A percentile compares a stretch with the other conserved stretches of the same genome.
Evolutionary conservation across 64 coral and sea anemone species (phyloP).

Genomic region (Dendronephthya gigantea): DNA sequence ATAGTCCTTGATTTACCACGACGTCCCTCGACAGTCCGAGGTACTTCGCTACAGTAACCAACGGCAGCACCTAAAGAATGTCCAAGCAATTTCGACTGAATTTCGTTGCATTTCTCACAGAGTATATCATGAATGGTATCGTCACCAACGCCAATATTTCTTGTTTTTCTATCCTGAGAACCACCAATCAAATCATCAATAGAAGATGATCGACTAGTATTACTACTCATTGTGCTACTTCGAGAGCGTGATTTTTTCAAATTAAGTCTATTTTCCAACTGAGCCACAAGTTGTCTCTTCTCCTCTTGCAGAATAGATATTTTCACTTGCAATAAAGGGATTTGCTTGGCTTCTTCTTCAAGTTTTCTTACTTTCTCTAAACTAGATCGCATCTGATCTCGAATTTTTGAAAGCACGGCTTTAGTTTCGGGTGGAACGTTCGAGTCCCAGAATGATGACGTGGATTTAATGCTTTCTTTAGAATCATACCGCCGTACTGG

Average conservation of each 20-base stretch:
- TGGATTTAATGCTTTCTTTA: not conserved
- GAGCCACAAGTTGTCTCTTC: conserved; percentile 71
- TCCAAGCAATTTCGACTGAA: not conserved
- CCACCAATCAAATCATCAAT: not conserved
- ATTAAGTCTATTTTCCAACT: conserved; percentile 52
- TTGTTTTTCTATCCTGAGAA: not conserved
- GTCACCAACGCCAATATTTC: not conserved
- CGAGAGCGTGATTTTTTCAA: conserved; percentile 41
- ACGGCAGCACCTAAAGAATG: not conserved
- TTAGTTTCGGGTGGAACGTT: conserved; percentile 73
- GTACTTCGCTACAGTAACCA: not conserved
- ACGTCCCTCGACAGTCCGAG: not conserved
- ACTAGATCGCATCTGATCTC: conserved; percentile 79
- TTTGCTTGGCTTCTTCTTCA: conserved; percentile 69
- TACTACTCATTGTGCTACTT: not conserved
- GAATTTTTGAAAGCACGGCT: conserved; percentile 52
- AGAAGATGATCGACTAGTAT: not conserved
- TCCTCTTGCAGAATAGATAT: conserved; percentile 94
- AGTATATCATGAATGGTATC: not conserved
- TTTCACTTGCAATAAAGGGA: conserved; percentile 82
- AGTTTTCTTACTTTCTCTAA: conserved; percentile 67
- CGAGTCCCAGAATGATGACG: conserved; percentile 1
- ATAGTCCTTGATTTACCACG: not conserved
- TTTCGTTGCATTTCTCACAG: not conserved
- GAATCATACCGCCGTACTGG: not conserved